Percentiles rank a stretch among this genome's conserved stretches.
These are phyloP conservation scores for Mesembrinibis cayennensis DNA, from an alignment of 2,113 vertebrate species.

Conservation along the genomic window DNA sequence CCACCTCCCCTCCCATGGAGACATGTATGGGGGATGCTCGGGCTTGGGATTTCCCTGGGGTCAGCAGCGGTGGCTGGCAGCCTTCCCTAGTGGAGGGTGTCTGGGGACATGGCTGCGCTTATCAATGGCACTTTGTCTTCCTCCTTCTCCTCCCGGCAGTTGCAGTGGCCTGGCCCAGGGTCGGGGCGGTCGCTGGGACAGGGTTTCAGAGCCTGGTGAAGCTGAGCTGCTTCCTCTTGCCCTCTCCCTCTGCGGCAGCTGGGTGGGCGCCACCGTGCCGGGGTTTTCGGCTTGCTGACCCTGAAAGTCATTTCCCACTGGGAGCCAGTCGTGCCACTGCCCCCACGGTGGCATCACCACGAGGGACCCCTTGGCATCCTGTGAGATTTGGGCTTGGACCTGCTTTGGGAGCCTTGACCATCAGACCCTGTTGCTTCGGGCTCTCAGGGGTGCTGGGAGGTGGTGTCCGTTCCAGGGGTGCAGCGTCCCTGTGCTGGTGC, in stretches of 20 bases:
- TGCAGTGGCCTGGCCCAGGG: background rate
- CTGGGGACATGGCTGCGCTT: background rate
- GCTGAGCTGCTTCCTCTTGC: background rate
- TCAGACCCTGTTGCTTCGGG: background rate
- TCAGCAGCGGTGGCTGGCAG: background rate
- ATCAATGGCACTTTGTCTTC: constrained; percentile 43
- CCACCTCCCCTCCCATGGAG: background rate
- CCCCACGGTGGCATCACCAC: accelerated
- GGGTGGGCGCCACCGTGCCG: accelerated
- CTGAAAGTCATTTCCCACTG: background rate
- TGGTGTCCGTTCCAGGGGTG: background rate
- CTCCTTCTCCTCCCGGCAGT: background rate
- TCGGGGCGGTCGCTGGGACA: accelerated
- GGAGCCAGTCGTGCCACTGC: background rate
- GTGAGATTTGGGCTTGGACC: accelerated
- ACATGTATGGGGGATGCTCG: accelerated
- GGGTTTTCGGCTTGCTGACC: background rate
- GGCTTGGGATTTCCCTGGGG: background rate
- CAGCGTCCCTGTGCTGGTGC: accelerated
- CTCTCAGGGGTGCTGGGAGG: background rate
- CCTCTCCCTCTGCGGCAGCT: background rate
- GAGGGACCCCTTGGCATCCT: background rate
- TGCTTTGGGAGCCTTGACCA: background rate
- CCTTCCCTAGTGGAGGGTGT: background rate
- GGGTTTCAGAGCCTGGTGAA: background rate